Conservation (phyloP, 2,113 vertebrate genomes). For the Vireo altiloquus region DNA sequence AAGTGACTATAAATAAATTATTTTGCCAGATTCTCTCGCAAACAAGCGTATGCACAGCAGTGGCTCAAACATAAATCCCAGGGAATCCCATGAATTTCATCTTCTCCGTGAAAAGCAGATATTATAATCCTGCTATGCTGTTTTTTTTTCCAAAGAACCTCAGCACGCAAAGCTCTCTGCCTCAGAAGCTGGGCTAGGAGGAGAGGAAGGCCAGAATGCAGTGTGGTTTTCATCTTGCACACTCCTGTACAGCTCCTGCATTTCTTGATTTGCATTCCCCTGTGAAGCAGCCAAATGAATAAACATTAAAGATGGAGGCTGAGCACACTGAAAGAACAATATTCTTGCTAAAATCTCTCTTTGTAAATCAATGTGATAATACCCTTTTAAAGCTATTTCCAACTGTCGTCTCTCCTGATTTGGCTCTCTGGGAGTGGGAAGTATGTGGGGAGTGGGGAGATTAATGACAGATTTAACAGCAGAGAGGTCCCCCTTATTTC, state of each 20-base stretch:
- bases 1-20: not conserved
- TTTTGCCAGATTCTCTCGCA: not conserved
- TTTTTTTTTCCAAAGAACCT: not conserved
- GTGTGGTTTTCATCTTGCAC: not conserved
- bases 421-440: slow-evolving; percentile 33
- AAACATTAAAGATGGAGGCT: not conserved
- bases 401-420: not conserved
- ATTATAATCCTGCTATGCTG: not conserved
- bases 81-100: not conserved
- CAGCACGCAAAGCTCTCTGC: not conserved
- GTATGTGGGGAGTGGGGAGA: not conserved
- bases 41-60: not conserved
- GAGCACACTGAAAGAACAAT: not conserved
- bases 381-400: slow-evolving; percentile 47
- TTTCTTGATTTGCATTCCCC: slow-evolving; percentile 34
- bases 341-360: not conserved
- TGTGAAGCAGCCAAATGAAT: slow-evolving; percentile 1
- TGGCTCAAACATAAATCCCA: not conserved
- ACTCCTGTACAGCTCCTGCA: not conserved
- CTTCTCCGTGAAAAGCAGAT: not conserved
- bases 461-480: slow-evolving; percentile 44
- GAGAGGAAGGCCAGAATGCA: not conserved
- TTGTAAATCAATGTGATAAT: slow-evolving; percentile 54
- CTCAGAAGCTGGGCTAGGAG: not conserved
- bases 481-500: slow-evolving; percentile 37